Evolutionary conservation across 1,140 invertebrate genomes (phyloP), one percentile per base, ranked within the genome.

Genomic region (Acromyrmex echinatior): DNA sequence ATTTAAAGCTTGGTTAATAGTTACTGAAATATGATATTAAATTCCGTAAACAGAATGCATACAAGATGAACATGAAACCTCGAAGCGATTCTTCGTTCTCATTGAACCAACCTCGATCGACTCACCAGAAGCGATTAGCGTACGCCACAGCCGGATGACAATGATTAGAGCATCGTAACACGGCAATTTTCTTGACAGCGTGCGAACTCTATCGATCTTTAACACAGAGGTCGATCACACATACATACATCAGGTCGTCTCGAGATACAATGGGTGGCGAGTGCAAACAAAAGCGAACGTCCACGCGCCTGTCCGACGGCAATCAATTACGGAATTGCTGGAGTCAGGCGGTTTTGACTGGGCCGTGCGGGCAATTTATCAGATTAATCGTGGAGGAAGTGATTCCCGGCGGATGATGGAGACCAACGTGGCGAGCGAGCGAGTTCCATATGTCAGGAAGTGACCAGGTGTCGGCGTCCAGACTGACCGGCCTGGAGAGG

Each of bases 251-350:
- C 39, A 9, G 39, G 39, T 16, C 49, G 49, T 51, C 71, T 68
- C 76, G 76, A 68, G 76, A 80, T 58, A 68, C 49, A 68, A 80
- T 60, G 25, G 25, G 5, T 28, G 53, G 39, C 49, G 56, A 87
- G 71, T 56, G 80, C 79, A 85, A 84, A 85, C 86, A 82, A 85
- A 73, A 87, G 66, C 71, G 62, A 6, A 6, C 74, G 56, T 49
- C 56, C n/a, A 10, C 49, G 12, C 49, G 79, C 49, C 58, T 58
- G 66, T 84, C 78, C 60, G 76, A n/a, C 87, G 78, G 82, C 91
- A 91, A 93, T 93, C 90, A 93, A 94, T 94, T 92, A 92, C 88
- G 84, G 91, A 93, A 93, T 90, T 91, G 90, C 91, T 71, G 76
- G 65, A 80, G 87, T 88, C 71, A 80, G 77, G 58, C 79, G 65